phyloP scores from a whole-genome alignment of 1,140 invertebrate genomes.

The Ceratina australensis region DNA sequence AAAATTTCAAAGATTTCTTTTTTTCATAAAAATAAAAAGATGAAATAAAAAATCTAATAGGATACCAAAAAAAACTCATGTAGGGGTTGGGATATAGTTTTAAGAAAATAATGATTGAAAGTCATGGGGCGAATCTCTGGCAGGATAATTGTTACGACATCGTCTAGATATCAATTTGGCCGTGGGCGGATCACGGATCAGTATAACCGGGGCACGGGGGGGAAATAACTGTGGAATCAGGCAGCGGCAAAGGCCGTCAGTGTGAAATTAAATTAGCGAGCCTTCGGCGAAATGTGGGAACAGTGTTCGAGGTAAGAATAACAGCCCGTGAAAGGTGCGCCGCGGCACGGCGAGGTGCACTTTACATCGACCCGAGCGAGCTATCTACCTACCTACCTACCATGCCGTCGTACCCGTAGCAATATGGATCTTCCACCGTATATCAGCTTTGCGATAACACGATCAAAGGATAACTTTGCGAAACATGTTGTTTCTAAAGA shows the following conservation, averaged over 20 bases:
- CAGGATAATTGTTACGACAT: slow-evolving; percentile 20
- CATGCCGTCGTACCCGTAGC: too few species aligned
- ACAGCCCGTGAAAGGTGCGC: slow-evolving; percentile 46
- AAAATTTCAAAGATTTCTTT: too few species aligned
- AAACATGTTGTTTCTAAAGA: slow-evolving; percentile 49
- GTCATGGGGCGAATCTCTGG: too few species aligned
- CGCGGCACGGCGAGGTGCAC: slow-evolving; percentile 32
- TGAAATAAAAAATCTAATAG: too few species aligned
- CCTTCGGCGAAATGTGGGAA: slow-evolving; percentile 57
- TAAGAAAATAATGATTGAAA: background rate
- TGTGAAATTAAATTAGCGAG: slow-evolving; percentile 62
- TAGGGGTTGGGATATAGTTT: too few species aligned
- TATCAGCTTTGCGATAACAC: slow-evolving; percentile 56
- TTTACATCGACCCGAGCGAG: slow-evolving; percentile 45
- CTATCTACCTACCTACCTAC: slow-evolving; percentile 17
- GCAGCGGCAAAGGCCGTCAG: slow-evolving; percentile 16
- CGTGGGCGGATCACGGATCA: background rate
- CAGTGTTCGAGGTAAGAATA: slow-evolving; percentile 57
- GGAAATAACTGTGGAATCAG: slow-evolving; percentile 23
- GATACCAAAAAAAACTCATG: too few species aligned
- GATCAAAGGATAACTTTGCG: slow-evolving; percentile 55
- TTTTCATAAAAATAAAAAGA: too few species aligned
- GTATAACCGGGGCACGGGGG: background rate
- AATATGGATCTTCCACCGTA: slow-evolving; percentile 45
- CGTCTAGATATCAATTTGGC: slow-evolving; percentile 41